A percentile compares a stretch with the other conserved stretches of the same genome.
Conservation (phyloP, 1,140 invertebrate species). For the Meloidogyne hapla region DNA sequence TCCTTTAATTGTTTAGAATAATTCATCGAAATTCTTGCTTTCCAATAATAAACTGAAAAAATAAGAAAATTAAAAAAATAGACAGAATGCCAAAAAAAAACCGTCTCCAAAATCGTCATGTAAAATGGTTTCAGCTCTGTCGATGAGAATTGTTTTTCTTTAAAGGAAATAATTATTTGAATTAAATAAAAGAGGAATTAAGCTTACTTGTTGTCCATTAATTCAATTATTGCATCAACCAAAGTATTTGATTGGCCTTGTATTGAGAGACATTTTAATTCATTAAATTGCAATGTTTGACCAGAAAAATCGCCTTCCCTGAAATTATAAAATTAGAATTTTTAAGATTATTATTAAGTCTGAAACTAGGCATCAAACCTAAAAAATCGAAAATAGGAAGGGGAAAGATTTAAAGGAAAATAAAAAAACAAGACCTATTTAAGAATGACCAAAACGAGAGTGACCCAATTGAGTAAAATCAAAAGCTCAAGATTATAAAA, state of each 20-base stretch:
- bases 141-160: conserved; percentile 75
- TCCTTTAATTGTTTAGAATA: conserved; percentile 75
- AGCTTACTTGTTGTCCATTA: conserved; percentile 24
- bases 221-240: conserved; percentile 57
- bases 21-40: conserved; percentile 79
- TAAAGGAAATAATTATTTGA: conserved; percentile 22
- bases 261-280: conserved; percentile 77
- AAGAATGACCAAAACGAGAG: no score
- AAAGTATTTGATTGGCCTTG: conserved; percentile 77
- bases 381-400: no score
- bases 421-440: no score
- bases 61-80: background rate
- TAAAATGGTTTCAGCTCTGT: conserved; percentile 82
- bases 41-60: conserved; percentile 72
- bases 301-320: conserved; percentile 71
- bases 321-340: conserved; percentile 30
- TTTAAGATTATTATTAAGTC: background rate
- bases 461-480: no score
- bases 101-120: conserved; percentile 81
- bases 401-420: no score
- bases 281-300: conserved; percentile 71
- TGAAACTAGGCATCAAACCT: no score
- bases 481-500: no score
- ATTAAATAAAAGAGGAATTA: no score
- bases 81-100: conserved; percentile 66